A percentile compares a stretch with the other conserved stretches of the same genome.
Conservation (phyloP, 2,113 vertebrate genomes). For the Tylochromis polylepis region DNA sequence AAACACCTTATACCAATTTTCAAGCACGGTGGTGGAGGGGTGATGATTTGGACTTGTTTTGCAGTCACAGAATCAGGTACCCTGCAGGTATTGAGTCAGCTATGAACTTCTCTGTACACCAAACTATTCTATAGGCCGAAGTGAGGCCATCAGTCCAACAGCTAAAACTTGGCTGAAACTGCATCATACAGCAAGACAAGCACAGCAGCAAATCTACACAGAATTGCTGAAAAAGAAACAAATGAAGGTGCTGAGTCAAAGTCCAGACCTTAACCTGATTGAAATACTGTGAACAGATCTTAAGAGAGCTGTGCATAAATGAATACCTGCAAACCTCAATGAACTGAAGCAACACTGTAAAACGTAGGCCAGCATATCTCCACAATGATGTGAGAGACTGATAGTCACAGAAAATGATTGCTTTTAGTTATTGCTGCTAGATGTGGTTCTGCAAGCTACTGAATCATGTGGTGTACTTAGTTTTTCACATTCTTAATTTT, state of each 20-base stretch:
- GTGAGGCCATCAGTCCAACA: fast-evolving
- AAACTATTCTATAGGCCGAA: no score
- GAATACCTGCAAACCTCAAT: neutral
- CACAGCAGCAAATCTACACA: neutral
- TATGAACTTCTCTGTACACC: no score
- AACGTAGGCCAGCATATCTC: neutral
- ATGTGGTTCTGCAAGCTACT: neutral
- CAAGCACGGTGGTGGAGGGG: neutral
- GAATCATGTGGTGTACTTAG: neutral
- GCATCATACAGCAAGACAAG: neutral
- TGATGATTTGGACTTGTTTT: neutral
- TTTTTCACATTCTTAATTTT: neutral
- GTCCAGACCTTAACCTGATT: neutral
- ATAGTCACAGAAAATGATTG: neutral
- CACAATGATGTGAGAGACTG: neutral
- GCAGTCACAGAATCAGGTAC: neutral
- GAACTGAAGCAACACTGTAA: neutral
- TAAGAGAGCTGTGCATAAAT: neutral
- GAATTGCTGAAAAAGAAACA: no score
- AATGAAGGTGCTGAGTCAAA: no score
- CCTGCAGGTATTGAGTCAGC: neutral
- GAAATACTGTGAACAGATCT: neutral
- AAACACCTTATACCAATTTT: neutral
- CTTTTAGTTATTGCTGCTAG: neutral
- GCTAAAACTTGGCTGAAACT: neutral